phyloP scores from a whole-genome alignment of 2,113 vertebrate species.

The Typhlomys cinereus region DNA sequence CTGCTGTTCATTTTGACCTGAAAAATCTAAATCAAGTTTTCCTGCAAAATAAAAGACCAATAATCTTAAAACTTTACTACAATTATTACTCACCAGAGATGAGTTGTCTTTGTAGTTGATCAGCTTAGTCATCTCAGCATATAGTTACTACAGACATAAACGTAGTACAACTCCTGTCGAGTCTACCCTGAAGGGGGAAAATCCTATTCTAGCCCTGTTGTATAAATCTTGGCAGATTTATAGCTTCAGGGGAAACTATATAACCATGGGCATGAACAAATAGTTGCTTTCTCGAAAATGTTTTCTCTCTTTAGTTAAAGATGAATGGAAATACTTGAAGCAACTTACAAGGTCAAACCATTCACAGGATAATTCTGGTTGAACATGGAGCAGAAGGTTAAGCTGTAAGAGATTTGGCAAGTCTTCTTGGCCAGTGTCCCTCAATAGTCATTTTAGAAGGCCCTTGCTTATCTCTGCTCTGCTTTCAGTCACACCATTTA shows the following conservation, averaged over 20 bases:
- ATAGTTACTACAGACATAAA: neutral
- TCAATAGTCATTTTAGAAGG: constrained; percentile 30
- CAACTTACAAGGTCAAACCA: neutral
- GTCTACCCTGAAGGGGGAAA: neutral
- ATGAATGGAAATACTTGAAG: neutral
- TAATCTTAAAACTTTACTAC: neutral
- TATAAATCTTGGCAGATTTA: neutral
- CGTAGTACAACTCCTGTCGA: neutral
- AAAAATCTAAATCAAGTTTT: neutral
- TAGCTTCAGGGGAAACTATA: neutral
- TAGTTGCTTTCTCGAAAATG: neutral
- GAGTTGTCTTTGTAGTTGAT: neutral
- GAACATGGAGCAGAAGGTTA: constrained; percentile 26
- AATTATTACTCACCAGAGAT: neutral
- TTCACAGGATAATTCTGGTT: neutral
- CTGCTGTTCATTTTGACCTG: neutral
- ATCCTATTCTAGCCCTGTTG: neutral
- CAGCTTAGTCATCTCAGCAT: neutral
- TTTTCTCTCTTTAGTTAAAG: constrained; percentile 35
- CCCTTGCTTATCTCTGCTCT: constrained; percentile 18
- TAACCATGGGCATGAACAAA: neutral
- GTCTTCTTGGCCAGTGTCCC: constrained; percentile 12
- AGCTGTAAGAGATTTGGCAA: constrained; percentile 53
- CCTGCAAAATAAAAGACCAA: neutral
- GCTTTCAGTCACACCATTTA: constrained; percentile 24